phyloP scores from a whole-genome alignment of 2,888 invertebrate species.

The Cerceris rybyensis region DNA sequence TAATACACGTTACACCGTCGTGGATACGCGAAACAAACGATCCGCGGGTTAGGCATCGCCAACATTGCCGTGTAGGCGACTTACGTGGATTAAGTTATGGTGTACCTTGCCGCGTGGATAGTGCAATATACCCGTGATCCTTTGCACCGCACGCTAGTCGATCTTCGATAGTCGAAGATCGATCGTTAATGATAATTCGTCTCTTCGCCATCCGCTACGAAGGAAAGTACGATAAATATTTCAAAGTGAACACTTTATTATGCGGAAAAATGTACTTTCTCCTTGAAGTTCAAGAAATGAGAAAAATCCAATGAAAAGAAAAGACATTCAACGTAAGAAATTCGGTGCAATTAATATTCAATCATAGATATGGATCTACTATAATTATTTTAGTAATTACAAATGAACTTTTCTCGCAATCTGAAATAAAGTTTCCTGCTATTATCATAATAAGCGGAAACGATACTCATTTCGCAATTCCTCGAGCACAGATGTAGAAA shows the following conservation, averaged over 20 bases:
- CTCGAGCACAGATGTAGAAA: neutral
- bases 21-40: constrained; percentile 70
- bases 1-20: constrained; percentile 54
- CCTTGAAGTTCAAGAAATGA: no score
- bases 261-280: no score
- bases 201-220: neutral
- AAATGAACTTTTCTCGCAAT: constrained; percentile 23
- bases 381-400: constrained; percentile 8
- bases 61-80: constrained; percentile 65
- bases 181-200: constrained; percentile 46
- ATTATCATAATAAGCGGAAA: constrained; percentile 35
- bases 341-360: no score
- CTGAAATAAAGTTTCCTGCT: constrained; percentile 23
- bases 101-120: constrained; percentile 64
- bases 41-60: constrained; percentile 45
- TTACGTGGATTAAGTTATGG: constrained; percentile 71
- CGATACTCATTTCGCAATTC: constrained; percentile 26
- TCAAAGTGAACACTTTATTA: no score
- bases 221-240: neutral
- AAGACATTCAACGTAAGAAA: no score
- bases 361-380: neutral
- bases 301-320: no score
- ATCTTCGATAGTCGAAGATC: constrained; percentile 50
- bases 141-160: constrained; percentile 46
- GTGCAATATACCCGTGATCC: constrained; percentile 59